Conservation (phyloP, 2,888 invertebrate species). For the Caenorhabditis afra region DNA sequence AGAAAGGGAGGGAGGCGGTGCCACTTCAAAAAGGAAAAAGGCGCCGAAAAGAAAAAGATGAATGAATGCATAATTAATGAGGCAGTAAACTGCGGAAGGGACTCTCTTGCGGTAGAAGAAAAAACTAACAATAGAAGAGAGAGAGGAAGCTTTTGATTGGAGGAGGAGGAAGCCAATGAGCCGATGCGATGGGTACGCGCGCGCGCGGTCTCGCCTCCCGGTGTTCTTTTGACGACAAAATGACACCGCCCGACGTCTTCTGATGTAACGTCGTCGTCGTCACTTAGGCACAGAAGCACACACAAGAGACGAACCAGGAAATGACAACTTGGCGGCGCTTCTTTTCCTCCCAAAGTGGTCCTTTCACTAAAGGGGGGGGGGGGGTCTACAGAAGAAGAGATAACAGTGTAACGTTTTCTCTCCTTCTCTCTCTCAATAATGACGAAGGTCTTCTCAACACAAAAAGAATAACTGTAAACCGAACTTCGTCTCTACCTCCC, state of each 20-base stretch:
- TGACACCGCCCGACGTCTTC: conserved; percentile 15
- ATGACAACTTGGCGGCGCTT: conserved; percentile 27
- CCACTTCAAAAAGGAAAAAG: conserved; percentile 11
- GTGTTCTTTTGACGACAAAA: conserved; percentile 1
- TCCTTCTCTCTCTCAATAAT: too few relatives aligned
- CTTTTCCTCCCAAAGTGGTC: background rate
- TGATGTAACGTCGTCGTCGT: conserved; percentile 28
- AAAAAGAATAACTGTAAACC: too few relatives aligned
- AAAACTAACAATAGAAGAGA: conserved; percentile 36
- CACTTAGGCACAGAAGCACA: conserved; percentile 38
- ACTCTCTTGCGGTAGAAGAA: conserved; percentile 43
- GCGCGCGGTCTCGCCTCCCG: background rate
- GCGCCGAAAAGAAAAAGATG: too few relatives aligned
- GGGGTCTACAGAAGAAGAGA: too few relatives aligned
- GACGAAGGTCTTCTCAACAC: too few relatives aligned
- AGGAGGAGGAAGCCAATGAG: conserved; percentile 44
- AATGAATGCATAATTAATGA: conserved; percentile 56
- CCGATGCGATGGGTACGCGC: conserved; percentile 16
- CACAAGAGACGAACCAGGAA: too few relatives aligned
- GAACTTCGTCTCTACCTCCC: too few relatives aligned
- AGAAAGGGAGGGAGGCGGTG: conserved; percentile 40
- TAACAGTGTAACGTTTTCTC: too few relatives aligned
- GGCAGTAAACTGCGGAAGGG: conserved; percentile 15
- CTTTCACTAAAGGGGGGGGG: too few relatives aligned
- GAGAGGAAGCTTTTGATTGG: conserved; percentile 41